Evolutionary conservation across 2,113 vertebrate genomes (phyloP).

Genomic region (Hydrochoerus hydrochaeris): DNA sequence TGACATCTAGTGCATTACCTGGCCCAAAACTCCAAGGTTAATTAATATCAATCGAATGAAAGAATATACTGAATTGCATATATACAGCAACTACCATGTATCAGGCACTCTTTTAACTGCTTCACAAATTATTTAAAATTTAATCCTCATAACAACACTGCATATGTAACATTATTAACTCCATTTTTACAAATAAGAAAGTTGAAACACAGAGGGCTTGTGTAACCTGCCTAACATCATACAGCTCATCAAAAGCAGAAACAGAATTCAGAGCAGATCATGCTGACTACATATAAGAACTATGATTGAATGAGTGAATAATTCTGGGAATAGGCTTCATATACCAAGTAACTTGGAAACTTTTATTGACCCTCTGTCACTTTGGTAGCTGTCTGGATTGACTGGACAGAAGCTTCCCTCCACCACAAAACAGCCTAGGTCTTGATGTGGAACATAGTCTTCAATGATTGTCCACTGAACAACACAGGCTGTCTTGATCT

Average conservation of each 20-base stretch:
- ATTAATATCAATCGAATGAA: neutral
- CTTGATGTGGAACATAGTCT: neutral
- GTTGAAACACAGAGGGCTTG: neutral
- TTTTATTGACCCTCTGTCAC: neutral
- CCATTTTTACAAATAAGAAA: neutral
- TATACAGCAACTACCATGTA: neutral
- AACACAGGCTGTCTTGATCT: neutral
- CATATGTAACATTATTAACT: neutral
- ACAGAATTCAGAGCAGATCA: neutral
- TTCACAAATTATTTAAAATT: neutral
- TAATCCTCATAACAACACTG: neutral
- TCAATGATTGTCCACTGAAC: neutral
- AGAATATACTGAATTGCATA: neutral
- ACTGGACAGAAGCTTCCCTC: neutral
- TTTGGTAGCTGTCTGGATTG: neutral
- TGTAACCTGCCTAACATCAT: neutral
- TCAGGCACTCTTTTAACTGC: neutral
- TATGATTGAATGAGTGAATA: neutral
- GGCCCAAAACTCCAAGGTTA: neutral
- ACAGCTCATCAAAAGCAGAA: neutral
- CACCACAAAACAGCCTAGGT: neutral
- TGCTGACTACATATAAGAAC: neutral
- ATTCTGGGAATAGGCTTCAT: neutral
- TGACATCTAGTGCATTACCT: neutral
- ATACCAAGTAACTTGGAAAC: neutral